Evolutionary conservation across 53 echinoderm and acorn worm species (phyloP).

Genomic region (Echinarachnius parma): DNA sequence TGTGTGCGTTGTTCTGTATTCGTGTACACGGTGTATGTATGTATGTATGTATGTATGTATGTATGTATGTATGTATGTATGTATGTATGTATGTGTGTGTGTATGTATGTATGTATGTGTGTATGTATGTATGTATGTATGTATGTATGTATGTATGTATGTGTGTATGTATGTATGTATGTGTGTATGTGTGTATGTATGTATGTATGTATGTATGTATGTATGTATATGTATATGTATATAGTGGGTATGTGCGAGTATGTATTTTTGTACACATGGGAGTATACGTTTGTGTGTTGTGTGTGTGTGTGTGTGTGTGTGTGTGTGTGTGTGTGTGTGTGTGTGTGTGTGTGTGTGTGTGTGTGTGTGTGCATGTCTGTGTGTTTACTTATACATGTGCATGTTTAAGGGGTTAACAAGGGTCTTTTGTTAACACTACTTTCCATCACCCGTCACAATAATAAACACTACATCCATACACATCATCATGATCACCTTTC

Average conservation of each 20-base stretch:
- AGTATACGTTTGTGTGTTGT: no score
- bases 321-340: not conserved
- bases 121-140: not conserved
- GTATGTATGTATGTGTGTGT: not conserved
- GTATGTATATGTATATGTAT: not conserved
- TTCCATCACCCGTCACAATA: no score
- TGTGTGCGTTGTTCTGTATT: not conserved
- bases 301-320: no score
- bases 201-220: not conserved
- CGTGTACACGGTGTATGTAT: not conserved
- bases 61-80: not conserved
- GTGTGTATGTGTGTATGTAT: not conserved
- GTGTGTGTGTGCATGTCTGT: no score
- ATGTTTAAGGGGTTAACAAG: no score
- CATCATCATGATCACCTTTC: no score
- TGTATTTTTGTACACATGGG: not conserved
- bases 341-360: conserved; percentile 1
- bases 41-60: not conserved
- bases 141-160: not conserved
- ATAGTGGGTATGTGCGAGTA: no score
- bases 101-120: not conserved
- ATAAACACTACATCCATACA: no score
- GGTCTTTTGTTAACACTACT: no score
- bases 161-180: not conserved
- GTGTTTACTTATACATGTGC: no score